Evolutionary conservation across 2,113 vertebrate genomes (phyloP).

Genomic region (Morphnarchus princeps): DNA sequence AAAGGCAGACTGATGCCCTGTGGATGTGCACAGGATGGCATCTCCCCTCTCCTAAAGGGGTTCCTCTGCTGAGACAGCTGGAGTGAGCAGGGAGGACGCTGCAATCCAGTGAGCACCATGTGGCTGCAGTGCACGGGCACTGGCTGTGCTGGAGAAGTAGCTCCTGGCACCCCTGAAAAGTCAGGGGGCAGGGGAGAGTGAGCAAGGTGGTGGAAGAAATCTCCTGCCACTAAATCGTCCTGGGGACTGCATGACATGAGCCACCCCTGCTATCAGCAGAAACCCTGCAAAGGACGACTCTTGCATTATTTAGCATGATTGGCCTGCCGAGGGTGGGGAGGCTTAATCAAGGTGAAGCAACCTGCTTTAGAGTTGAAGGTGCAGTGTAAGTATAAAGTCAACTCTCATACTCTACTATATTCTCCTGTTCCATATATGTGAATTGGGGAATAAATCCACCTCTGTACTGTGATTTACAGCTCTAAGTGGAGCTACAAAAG

Average conservation of each 20-base stretch:
- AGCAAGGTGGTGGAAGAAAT: background rate
- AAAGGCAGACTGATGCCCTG: background rate
- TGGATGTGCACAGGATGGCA: fast-evolving
- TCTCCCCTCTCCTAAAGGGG: fast-evolving
- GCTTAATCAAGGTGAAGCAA: background rate
- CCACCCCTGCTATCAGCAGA: background rate
- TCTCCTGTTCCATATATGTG: background rate
- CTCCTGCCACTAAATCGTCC: background rate
- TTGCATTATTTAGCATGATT: background rate
- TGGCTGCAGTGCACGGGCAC: fast-evolving
- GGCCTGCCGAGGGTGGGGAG: fast-evolving
- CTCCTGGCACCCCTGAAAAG: background rate
- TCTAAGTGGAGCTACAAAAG: background rate
- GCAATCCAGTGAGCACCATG: fast-evolving
- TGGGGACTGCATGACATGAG: background rate
- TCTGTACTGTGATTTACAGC: background rate
- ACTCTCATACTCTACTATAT: background rate
- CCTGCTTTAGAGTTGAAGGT: background rate
- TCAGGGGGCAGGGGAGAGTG: fast-evolving
- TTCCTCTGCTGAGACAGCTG: fast-evolving
- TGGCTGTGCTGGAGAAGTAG: background rate
- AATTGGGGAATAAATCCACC: background rate
- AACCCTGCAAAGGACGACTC: background rate
- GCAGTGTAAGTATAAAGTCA: background rate
- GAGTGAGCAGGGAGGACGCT: fast-evolving